phyloP scores from a whole-genome alignment of 1,140 invertebrate genomes.

The Cydia strobilella region DNA sequence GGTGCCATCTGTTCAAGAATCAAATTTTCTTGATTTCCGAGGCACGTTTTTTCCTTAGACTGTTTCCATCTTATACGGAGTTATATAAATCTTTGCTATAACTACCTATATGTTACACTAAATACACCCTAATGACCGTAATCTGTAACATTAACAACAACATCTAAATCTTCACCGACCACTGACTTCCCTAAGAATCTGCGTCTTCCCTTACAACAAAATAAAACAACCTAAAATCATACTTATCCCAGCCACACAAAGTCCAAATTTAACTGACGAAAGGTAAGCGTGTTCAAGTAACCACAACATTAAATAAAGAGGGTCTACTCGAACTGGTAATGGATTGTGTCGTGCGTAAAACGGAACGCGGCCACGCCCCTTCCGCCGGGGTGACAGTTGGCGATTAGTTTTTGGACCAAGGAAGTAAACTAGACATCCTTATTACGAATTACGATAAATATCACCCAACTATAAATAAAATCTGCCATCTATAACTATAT shows the following conservation, averaged over 20 bases:
- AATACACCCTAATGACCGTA: background rate
- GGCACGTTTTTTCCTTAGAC: too few species aligned
- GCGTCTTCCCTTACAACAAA: background rate
- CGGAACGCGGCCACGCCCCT: constrained; percentile 27
- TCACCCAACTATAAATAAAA: too few species aligned
- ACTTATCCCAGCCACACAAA: background rate
- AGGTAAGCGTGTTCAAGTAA: constrained; percentile 14
- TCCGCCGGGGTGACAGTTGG: constrained; percentile 58
- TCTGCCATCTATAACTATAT: too few species aligned
- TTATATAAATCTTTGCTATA: too few species aligned
- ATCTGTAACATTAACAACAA: background rate
- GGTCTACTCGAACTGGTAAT: constrained; percentile 27
- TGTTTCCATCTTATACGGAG: too few species aligned
- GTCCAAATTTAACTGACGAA: background rate
- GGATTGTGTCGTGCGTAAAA: constrained; percentile 29
- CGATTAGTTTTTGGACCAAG: constrained; percentile 61
- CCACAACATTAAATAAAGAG: constrained; percentile 31
- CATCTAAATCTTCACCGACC: background rate
- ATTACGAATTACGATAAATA: too few species aligned
- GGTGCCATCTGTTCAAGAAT: too few species aligned
- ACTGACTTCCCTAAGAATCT: background rate
- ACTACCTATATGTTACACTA: background rate
- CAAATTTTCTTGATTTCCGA: too few species aligned
- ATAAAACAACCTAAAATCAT: background rate
- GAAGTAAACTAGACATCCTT: constrained; percentile 49